A percentile compares a stretch with the other conserved stretches of the same genome.
Conservation (phyloP, 2,888 invertebrate genomes). For the Alitta virens region DNA sequence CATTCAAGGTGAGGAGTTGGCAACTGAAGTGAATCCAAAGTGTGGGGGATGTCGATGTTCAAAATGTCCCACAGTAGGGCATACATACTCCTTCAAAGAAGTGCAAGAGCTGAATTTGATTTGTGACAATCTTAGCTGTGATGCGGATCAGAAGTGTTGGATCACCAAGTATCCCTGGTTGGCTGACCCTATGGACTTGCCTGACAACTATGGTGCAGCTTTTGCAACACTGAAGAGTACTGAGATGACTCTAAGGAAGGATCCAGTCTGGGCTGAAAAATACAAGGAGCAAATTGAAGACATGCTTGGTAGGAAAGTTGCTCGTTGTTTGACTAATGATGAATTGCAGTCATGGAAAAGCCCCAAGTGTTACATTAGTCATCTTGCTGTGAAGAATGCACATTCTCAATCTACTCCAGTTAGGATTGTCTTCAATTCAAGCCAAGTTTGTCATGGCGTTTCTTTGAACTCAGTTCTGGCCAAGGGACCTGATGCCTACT, state of each 20-base stretch:
- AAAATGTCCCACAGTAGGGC: slow-evolving; percentile 12
- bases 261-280: no score
- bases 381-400: no score
- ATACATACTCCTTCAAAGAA: slow-evolving; percentile 17
- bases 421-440: no score
- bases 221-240: slow-evolving; percentile 3
- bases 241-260: not conserved
- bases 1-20: slow-evolving; percentile 12
- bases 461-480: no score
- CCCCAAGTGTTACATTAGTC: no score
- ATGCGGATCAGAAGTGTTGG: slow-evolving; percentile 1
- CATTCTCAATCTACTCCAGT: no score
- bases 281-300: no score
- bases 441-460: no score
- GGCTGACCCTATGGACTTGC: slow-evolving; percentile 3
- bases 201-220: slow-evolving; percentile 7
- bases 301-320: no score
- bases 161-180: slow-evolving; percentile 14
- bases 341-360: no score
- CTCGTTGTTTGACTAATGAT: no score
- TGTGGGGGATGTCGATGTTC: slow-evolving; percentile 10
- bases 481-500: no score
- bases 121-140: slow-evolving; percentile 4
- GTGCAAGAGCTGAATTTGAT: slow-evolving; percentile 14
- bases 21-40: not conserved